Evolutionary conservation across 2,797 vertebrate genomes (phyloP).

Genomic region (Sebastes minor): DNA sequence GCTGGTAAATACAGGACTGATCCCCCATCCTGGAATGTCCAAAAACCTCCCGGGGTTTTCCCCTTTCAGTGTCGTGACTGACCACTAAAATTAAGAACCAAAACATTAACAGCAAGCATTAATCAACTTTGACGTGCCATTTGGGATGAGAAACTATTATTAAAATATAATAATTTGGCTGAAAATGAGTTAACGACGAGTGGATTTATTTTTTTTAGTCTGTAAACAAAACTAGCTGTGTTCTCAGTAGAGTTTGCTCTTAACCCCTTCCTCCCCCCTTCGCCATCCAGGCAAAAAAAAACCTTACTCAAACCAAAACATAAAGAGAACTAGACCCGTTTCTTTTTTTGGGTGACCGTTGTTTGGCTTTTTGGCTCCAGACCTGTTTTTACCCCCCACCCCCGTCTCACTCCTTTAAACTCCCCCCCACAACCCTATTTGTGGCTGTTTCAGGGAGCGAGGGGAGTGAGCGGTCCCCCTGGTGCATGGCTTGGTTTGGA

Average conservation of each 20-base stretch:
- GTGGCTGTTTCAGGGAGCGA: constrained; percentile 75
- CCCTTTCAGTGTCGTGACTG: constrained; percentile 78
- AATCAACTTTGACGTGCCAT: constrained; percentile 73
- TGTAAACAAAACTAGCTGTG: constrained; percentile 57
- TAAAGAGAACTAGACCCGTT: constrained; percentile 40
- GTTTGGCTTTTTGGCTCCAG: constrained; percentile 86
- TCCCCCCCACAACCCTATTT: constrained; percentile 61
- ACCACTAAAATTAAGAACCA: constrained; percentile 75
- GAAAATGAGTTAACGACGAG: constrained; percentile 44
- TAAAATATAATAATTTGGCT: constrained; percentile 37
- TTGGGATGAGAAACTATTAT: constrained; percentile 56
- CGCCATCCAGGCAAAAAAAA: constrained; percentile 23
- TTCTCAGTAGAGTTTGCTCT: constrained; percentile 48
- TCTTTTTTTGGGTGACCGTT: constrained; percentile 73
- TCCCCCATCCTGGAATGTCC: constrained; percentile 53
- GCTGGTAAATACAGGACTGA: constrained; percentile 87
- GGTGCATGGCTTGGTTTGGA: constrained; percentile 98
- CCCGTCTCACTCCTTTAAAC: constrained; percentile 63
- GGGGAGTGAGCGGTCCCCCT: constrained; percentile 84
- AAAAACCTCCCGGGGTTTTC: constrained; percentile 34
- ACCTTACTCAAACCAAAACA: constrained; percentile 55
- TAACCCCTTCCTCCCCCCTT: constrained; percentile 29
- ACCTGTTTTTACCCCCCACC: constrained; percentile 60
- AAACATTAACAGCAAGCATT: constrained; percentile 80
- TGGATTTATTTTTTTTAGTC: constrained; percentile 37